Evolutionary conservation across 2,888 invertebrate genomes (phyloP).

Genomic region (Agrotis segetum): DNA sequence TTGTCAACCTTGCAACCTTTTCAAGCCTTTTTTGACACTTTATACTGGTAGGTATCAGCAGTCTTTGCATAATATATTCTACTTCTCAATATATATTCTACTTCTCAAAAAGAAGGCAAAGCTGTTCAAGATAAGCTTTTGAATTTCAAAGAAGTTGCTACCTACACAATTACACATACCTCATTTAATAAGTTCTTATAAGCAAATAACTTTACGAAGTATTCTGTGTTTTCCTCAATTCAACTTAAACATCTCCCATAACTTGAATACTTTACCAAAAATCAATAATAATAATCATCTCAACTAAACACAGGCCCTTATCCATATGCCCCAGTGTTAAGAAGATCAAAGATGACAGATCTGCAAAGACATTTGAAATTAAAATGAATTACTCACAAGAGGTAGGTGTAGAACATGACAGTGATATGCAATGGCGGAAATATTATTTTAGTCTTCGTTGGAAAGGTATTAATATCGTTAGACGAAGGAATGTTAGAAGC

Average conservation of each 20-base stretch:
- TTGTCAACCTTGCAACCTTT: too few relatives aligned
- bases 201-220: neutral
- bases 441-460: constrained; percentile 26
- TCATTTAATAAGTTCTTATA: neutral
- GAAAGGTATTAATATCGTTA: constrained; percentile 41
- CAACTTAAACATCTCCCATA: neutral
- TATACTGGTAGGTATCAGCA: too few relatives aligned
- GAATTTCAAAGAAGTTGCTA: neutral
- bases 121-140: neutral
- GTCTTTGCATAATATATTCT: neutral
- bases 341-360: constrained; percentile 55
- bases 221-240: neutral
- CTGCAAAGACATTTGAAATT: constrained; percentile 30
- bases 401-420: constrained; percentile 17
- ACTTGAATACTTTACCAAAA: neutral
- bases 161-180: neutral
- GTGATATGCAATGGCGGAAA: constrained; percentile 33
- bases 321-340: constrained; percentile 13
- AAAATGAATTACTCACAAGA: constrained; percentile 18
- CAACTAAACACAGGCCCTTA: constrained; percentile 21
- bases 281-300: neutral
- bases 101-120: neutral
- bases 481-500: neutral
- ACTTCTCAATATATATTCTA: neutral
- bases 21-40: too few relatives aligned